Conservation (phyloP, 2,797 vertebrate genomes). For the Hoplostethus atlanticus region DNA sequence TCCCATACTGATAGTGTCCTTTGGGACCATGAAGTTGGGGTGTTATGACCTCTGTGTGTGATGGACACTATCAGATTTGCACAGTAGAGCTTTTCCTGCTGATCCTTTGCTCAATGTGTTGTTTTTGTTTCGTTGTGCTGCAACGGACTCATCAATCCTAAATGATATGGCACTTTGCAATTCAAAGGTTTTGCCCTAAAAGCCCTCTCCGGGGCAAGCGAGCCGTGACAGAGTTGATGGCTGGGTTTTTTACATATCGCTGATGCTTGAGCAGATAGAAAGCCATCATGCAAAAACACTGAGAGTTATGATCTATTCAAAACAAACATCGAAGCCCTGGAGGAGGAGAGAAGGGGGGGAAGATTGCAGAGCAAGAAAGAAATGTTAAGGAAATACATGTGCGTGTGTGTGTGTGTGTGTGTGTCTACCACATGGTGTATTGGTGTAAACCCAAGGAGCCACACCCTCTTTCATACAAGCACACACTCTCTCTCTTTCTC, state of each 20-base stretch:
- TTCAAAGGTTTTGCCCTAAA: conserved; percentile 17
- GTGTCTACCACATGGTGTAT: conserved; percentile 41
- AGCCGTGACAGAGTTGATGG: conserved; percentile 9
- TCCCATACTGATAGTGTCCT: not conserved
- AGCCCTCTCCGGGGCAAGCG: conserved; percentile 1
- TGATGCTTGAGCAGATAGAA: conserved; percentile 23
- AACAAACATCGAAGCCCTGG: conserved; percentile 18
- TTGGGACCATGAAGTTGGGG: not conserved
- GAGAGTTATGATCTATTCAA: conserved; percentile 14
- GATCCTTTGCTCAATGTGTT: not conserved
- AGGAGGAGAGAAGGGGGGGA: conserved; percentile 7
- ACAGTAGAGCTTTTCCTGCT: not conserved
- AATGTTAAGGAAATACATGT: conserved; percentile 2
- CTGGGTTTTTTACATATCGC: conserved; percentile 26
- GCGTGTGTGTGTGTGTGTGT: no score
- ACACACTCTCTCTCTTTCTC: conserved; percentile 9
- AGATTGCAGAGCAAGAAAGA: conserved; percentile 14
- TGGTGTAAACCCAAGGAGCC: conserved; percentile 43
- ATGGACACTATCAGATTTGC: not conserved
- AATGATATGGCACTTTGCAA: not conserved
- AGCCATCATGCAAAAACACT: conserved; percentile 1
- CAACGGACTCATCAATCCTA: conserved; percentile 8
- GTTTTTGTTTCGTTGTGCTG: not conserved
- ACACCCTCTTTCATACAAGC: conserved; percentile 56
- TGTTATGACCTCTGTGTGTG: not conserved